Percentiles rank a stretch among this genome's conserved stretches.
Evolutionary conservation across 2,888 invertebrate species (phyloP).

Genomic region (Zygaena filipendulae): DNA sequence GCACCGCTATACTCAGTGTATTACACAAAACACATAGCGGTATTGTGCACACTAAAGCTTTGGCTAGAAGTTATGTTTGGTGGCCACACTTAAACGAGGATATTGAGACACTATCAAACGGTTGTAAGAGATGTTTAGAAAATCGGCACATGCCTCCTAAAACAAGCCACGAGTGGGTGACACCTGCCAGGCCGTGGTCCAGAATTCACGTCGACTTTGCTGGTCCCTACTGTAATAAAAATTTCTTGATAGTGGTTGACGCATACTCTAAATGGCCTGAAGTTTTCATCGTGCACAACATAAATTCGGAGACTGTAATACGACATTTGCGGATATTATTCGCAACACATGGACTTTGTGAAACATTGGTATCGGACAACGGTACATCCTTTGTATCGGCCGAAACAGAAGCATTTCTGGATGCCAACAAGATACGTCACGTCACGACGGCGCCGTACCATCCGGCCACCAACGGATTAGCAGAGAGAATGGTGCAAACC

Average conservation of each 20-base stretch:
- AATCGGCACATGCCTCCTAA: constrained; percentile 11
- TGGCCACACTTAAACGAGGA: constrained; percentile 13
- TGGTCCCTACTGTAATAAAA: constrained; percentile 13
- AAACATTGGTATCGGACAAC: constrained; percentile 8
- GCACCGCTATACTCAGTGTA: constrained; percentile 4
- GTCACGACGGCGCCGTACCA: constrained; percentile 13
- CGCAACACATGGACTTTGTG: constrained; percentile 11
- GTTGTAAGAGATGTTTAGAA: constrained; percentile 5
- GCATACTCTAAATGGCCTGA: constrained; percentile 15
- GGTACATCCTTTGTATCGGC: constrained; percentile 11
- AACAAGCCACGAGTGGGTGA: constrained; percentile 9
- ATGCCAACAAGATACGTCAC: constrained; percentile 12
- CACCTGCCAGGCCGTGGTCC: constrained; percentile 11
- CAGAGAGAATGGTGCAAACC: constrained; percentile 16
- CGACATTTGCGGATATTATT: not conserved
- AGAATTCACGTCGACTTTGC: constrained; percentile 16
- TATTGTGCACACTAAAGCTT: constrained; percentile 16
- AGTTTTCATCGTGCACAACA: constrained; percentile 6
- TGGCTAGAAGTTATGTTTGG: too few species aligned
- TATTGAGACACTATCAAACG: constrained; percentile 6
- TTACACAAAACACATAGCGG: constrained; percentile 15
- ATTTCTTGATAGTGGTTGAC: constrained; percentile 14
- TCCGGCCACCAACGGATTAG: constrained; percentile 14
- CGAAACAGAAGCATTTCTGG: constrained; percentile 14
- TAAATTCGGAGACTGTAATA: constrained; percentile 3